Evolutionary conservation across 2,888 invertebrate species (phyloP).

Genomic region (Agrochola litura): DNA sequence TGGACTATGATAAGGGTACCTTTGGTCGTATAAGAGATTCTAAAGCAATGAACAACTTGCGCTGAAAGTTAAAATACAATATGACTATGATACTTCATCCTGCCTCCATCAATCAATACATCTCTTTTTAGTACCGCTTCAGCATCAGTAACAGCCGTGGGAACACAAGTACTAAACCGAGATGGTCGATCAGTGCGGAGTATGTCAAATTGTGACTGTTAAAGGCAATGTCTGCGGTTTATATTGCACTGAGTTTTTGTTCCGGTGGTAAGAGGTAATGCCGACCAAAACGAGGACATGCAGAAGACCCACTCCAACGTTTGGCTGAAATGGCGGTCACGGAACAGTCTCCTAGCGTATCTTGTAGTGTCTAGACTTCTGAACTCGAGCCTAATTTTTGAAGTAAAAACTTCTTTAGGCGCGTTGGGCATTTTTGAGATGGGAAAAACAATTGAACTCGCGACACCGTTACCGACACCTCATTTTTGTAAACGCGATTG

Average conservation of each 20-base stretch:
- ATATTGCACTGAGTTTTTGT: conserved; percentile 39
- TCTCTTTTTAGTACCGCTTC: neutral
- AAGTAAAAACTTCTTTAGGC: no score
- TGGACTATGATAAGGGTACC: neutral
- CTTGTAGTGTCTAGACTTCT: neutral
- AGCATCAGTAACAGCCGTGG: conserved; percentile 29
- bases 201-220: conserved; percentile 53
- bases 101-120: neutral
- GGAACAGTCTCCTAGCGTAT: neutral
- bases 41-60: neutral
- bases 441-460: no score
- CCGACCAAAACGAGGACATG: no score
- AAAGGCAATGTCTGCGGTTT: conserved; percentile 31
- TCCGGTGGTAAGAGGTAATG: neutral
- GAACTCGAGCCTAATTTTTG: neutral
- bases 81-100: neutral
- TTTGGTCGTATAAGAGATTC: neutral
- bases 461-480: no score
- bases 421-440: no score
- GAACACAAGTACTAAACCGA: conserved; percentile 43
- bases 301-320: conserved; percentile 25
- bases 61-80: neutral
- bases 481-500: no score
- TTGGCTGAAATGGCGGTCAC: no score
- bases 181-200: conserved; percentile 10